These are phyloP conservation scores for Python bivittatus DNA, from an alignment of 2,113 vertebrate species.

Conservation along the genomic window DNA sequence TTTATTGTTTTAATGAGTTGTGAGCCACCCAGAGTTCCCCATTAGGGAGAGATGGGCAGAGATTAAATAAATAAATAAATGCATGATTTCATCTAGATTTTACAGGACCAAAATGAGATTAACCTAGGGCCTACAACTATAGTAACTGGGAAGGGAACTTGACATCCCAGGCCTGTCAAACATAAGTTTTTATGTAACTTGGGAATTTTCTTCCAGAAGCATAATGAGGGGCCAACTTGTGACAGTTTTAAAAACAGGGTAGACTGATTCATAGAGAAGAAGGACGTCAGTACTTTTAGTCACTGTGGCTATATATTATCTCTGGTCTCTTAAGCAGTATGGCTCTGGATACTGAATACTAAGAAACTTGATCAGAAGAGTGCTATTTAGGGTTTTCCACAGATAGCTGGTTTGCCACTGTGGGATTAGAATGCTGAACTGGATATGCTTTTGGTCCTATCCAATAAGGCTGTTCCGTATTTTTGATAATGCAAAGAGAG, in stretches of 20 bases:
- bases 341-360: not conserved
- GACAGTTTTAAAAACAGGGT: not conserved
- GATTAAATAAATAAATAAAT: too few species aligned
- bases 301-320: not conserved
- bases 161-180: not conserved
- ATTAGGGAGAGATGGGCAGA: too few species aligned
- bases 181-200: not conserved
- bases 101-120: not conserved
- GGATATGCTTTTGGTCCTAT: not conserved
- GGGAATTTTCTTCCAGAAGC: not conserved
- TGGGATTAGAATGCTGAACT: not conserved
- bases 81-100: not conserved
- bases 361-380: not conserved
- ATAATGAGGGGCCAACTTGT: not conserved
- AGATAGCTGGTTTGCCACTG: not conserved
- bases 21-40: too few species aligned
- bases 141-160: not conserved
- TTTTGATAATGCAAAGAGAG: not conserved
- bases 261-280: not conserved
- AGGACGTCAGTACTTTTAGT: not conserved
- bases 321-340: not conserved
- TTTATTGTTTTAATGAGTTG: too few species aligned
- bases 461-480: not conserved
- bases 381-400: not conserved
- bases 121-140: not conserved